Evolutionary conservation across 2,888 invertebrate genomes (phyloP).

Genomic region (Osedax frankpressi): DNA sequence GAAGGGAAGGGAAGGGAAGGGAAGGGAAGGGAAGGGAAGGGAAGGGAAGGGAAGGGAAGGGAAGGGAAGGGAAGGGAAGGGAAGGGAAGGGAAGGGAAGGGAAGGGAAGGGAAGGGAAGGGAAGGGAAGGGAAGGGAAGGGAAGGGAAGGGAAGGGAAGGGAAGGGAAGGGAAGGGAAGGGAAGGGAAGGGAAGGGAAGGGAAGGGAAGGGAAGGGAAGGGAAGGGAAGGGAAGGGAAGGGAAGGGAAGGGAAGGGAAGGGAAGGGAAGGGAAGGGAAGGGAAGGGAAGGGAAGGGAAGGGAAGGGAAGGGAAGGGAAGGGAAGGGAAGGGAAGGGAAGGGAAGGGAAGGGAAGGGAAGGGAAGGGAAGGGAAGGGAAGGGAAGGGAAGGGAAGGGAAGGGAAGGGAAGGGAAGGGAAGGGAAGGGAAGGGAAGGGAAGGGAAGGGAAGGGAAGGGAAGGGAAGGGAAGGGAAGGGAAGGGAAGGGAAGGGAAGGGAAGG

Average conservation of each 20-base stretch:
- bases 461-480: not conserved
- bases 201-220: not conserved
- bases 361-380: not conserved
- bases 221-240: not conserved
- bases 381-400: not conserved
- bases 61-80: not conserved
- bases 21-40: not conserved
- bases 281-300: not conserved
- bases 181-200: not conserved
- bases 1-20: not conserved
- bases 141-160: not conserved
- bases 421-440: not conserved
- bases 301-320: not conserved
- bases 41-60: not conserved
- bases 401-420: not conserved
- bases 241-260: not conserved
- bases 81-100: not conserved
- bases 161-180: not conserved
- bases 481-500: not conserved
- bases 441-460: not conserved
- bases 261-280: not conserved
- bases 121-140: not conserved
- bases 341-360: not conserved
- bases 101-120: not conserved
- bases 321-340: not conserved